Evolutionary conservation across 2,797 vertebrate genomes (phyloP).

Genomic region (Hirundo rustica): DNA sequence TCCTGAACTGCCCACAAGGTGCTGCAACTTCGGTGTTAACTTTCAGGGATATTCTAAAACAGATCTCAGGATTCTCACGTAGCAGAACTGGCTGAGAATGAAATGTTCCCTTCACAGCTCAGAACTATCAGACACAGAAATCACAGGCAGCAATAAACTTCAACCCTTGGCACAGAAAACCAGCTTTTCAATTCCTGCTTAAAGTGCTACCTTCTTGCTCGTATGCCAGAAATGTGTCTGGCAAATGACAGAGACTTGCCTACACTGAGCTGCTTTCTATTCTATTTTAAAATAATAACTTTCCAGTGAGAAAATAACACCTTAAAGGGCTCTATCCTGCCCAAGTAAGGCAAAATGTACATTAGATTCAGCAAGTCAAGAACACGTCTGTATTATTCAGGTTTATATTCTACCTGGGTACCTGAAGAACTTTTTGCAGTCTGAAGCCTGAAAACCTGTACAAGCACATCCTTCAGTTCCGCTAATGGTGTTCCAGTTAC

Average conservation of each 20-base stretch:
- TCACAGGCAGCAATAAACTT: slow-evolving; percentile 30
- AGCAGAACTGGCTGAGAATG: slow-evolving; percentile 28
- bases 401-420: neutral
- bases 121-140: neutral
- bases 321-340: neutral
- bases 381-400: fast-evolving
- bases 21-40: neutral
- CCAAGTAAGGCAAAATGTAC: neutral
- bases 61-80: slow-evolving; percentile 36
- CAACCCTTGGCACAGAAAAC: slow-evolving; percentile 25
- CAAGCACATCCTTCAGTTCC: neutral
- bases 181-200: neutral
- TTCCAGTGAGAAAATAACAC: neutral
- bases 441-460: neutral
- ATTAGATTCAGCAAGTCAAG: neutral
- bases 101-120: slow-evolving; percentile 23
- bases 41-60: neutral
- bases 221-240: neutral
- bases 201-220: neutral
- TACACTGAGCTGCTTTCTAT: neutral
- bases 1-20: neutral
- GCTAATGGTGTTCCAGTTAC: neutral
- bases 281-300: slow-evolving; percentile 19
- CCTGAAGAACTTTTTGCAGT: neutral
- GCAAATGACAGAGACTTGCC: neutral